Evolutionary conservation across 2,797 vertebrate genomes (phyloP), one percentile per base, ranked within the genome.

Genomic region (Cynopterus sphinx): DNA sequence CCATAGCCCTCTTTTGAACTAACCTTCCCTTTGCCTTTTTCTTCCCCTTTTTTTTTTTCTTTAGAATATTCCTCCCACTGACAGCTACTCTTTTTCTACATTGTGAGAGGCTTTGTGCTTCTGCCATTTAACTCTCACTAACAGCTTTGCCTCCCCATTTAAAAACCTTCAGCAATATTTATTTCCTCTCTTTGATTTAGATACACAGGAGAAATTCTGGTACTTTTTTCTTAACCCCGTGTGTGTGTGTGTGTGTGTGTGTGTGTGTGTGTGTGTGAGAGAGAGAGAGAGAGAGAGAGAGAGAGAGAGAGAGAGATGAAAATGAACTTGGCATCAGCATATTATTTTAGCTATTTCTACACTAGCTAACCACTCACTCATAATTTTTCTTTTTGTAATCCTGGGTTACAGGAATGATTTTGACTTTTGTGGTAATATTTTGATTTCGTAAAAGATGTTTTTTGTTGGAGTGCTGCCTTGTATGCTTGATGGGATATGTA

Each of bases 11-110:
- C 7, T 41, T 75, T 82, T 83, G 96, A 97, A 87, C 4, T 21
- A 2, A 92, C 15, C 21, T 43, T 6, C 3, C 36, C 65, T 90
- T 0, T 0, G 22, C 55, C 6, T 15, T 24, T n/a, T 15, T 1
- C 15, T 31, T 2, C 12, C 2, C 4, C 2, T 9, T 33, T 33
- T 33, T 63, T 31, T 39, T n/a, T 16, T 16, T 1, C 63, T 51
- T 63, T 75, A 33, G 65, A 96, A 91, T 85, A 73, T 93, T 96
- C 95, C 92, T 95, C 84, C 93, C 65, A 86, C 90, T 0, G 1
- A 97, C 84, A 96, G 88, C 84, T 75, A 73, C 87, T 96, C 86
- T 96, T 94, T 97, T 93, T 97, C 96, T 94, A 91, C 55, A 28
- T 90, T 57, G 87, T 93, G 97, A 65, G 2, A 88, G 91, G 74